Evolutionary conservation across 2,888 invertebrate species (phyloP).

Genomic region (Drosophila eohydei): DNA sequence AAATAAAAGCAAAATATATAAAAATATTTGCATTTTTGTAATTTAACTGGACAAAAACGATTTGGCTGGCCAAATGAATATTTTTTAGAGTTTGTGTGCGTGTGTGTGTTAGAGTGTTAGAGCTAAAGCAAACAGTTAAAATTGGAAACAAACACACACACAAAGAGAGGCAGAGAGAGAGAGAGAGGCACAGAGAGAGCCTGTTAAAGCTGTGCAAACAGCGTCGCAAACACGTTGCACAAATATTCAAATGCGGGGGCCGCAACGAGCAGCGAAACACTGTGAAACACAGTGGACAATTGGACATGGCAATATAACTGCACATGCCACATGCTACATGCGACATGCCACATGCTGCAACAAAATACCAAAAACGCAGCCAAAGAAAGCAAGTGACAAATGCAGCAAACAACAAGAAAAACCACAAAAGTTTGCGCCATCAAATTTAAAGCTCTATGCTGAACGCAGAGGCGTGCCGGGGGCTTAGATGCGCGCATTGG

Average conservation of each 20-base stretch:
- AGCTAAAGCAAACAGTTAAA: conserved; percentile 62
- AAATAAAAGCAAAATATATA: neutral
- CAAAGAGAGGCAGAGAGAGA: neutral
- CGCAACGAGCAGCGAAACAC: conserved; percentile 40
- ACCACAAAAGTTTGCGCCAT: conserved; percentile 58
- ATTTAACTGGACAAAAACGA: conserved; percentile 25
- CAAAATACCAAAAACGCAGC: conserved; percentile 51
- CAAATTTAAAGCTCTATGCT: conserved; percentile 48
- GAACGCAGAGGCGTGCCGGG: conserved; percentile 13
- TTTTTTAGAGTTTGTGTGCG: conserved; percentile 1
- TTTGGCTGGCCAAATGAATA: conserved; percentile 37
- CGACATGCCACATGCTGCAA: conserved; percentile 54
- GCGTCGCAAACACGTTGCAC: conserved; percentile 76
- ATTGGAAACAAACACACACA: conserved; percentile 54
- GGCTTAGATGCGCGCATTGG: conserved; percentile 52
- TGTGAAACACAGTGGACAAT: conserved; percentile 41
- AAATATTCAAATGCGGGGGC: conserved; percentile 68
- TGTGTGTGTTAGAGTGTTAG: conserved; percentile 22
- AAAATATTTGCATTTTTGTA: conserved; percentile 4
- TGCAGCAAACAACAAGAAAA: conserved; percentile 49
- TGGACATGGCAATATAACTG: conserved; percentile 60
- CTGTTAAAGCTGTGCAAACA: conserved; percentile 72
- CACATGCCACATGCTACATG: conserved; percentile 58
- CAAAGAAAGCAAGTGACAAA: conserved; percentile 54
- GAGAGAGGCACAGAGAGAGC: neutral